These are phyloP conservation scores for Chloroceryle amazona DNA, from an alignment of 2,797 vertebrate genomes.

Conservation along the genomic window DNA sequence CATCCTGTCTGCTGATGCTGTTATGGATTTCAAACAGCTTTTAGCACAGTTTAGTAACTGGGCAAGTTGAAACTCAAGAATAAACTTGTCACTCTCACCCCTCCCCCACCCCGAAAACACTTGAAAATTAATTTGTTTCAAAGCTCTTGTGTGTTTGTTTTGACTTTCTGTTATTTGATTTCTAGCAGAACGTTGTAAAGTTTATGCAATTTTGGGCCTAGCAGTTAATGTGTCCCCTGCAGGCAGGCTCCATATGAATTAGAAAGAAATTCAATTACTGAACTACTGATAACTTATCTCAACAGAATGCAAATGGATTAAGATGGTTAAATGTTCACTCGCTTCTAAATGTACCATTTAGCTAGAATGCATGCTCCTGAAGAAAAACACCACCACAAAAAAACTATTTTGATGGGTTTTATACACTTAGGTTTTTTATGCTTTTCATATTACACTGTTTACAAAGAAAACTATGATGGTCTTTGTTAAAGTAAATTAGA, in stretches of 20 bases:
- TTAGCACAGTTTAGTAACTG: not conserved
- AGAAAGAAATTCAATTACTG: constrained; percentile 82
- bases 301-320: constrained; percentile 78
- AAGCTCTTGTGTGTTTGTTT: constrained; percentile 57
- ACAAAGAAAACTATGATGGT: not conserved
- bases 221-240: constrained; percentile 79
- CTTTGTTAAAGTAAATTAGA: not conserved
- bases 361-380: not conserved
- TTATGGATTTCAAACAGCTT: not conserved
- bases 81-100: not conserved
- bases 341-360: constrained; percentile 55
- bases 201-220: constrained; percentile 72
- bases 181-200: constrained; percentile 60
- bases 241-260: constrained; percentile 78
- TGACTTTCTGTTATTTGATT: constrained; percentile 69
- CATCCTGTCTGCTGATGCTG: not conserved
- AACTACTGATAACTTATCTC: constrained; percentile 79
- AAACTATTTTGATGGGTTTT: not conserved
- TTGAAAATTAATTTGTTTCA: constrained; percentile 15
- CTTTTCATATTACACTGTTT: not conserved
- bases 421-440: not conserved
- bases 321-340: constrained; percentile 59
- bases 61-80: not conserved
- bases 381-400: not conserved
- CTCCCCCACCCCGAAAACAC: not conserved